These are phyloP conservation scores for Drosophila novamexicana DNA, from an alignment of 1,140 invertebrate genomes.

Conservation along the genomic window DNA sequence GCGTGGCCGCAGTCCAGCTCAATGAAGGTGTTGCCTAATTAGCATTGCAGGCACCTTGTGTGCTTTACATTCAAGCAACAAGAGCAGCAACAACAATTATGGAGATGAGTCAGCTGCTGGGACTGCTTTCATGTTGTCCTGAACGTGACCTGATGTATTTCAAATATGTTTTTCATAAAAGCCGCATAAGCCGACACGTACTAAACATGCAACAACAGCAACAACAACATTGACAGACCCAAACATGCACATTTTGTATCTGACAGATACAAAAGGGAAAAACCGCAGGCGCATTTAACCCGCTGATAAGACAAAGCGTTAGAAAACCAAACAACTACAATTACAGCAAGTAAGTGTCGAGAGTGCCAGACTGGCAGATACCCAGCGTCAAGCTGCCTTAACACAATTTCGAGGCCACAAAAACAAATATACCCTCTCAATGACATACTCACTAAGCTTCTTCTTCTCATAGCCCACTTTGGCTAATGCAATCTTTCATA, in stretches of 20 bases:
- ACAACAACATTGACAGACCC: slow-evolving; percentile 34
- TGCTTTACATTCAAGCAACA: slow-evolving; percentile 14
- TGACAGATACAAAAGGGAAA: slow-evolving; percentile 40
- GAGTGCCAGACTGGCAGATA: neutral
- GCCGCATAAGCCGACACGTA: slow-evolving; percentile 42
- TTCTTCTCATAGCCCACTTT: too few species aligned
- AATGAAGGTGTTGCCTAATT: slow-evolving; percentile 44
- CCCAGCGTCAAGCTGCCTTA: neutral
- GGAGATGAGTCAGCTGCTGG: slow-evolving; percentile 19
- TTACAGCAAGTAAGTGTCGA: neutral
- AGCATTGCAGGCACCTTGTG: slow-evolving; percentile 26
- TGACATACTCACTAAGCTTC: too few species aligned
- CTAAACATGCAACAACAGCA: slow-evolving; percentile 42
- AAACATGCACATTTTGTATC: slow-evolving; percentile 40
- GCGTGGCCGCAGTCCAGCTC: slow-evolving; percentile 9
- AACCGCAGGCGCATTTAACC: slow-evolving; percentile 14
- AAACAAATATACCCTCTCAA: too few species aligned
- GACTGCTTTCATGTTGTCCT: slow-evolving; percentile 24
- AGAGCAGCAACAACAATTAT: neutral
- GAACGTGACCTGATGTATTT: slow-evolving; percentile 62
- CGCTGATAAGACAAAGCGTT: slow-evolving; percentile 45
- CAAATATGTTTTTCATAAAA: slow-evolving; percentile 49
- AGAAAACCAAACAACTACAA: slow-evolving; percentile 13
- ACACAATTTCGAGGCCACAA: too few species aligned
- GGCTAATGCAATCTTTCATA: too few species aligned